Evolutionary conservation across 1,140 invertebrate genomes (phyloP), one percentile per base, ranked within the genome.

Genomic region (Phymastichus coffea): DNA sequence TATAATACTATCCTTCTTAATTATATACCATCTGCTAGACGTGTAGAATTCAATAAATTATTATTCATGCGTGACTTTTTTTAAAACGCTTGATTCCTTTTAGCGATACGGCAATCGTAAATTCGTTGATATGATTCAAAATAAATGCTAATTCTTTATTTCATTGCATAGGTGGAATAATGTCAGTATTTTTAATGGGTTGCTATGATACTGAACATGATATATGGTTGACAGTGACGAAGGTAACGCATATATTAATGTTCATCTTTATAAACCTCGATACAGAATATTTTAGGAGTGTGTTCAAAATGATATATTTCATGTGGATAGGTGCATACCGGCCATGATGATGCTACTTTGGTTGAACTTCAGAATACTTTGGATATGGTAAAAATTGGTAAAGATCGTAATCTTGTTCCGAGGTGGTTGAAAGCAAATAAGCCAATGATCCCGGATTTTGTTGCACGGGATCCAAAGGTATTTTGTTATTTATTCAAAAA

Each of bases 131-230:
- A n/a, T n/a, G n/a, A n/a, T n/a, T n/a, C n/a, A n/a, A n/a, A n/a
- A n/a, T n/a, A n/a, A n/a, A n/a, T n/a, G n/a, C n/a, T n/a, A n/a
- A n/a, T n/a, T n/a, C n/a, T n/a, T n/a, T n/a, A n/a, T n/a, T n/a
- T n/a, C n/a, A n/a, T n/a, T n/a, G n/a, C n/a, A n/a, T n/a, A 87
- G 86, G 94, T 60, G 94, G 94, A 2, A 90, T 95, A 77, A 90
- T 94, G 84, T 96, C 93, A 14, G 85, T 95, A 37, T 97, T 97
- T 73, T 79, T 97, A 12, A 95, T 97, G 92, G 94, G 95, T 1
- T 94, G 91, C 68, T 88, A 88, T 59, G 88, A 96, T 74, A 79
- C 80, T 22, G 71, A 71, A 0, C 83, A 75, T n/a, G 79, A 86
- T 37, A 78, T 83, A 25, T 96, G 91, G 88, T 86, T 90, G 49